Conservation (phyloP, 2,113 vertebrate genomes). For the Galeopterus variegatus region DNA sequence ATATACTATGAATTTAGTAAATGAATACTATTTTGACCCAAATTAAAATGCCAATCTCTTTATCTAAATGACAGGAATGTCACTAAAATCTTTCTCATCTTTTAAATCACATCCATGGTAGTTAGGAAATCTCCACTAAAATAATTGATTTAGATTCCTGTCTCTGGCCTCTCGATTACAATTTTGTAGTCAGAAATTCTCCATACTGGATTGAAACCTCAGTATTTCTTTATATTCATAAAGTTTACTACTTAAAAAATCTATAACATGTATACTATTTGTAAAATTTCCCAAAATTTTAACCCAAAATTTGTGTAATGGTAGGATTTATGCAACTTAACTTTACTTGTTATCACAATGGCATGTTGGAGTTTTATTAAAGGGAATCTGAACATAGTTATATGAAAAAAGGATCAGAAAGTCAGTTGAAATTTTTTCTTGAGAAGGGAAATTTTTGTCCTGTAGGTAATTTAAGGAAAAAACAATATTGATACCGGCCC, state of each 20-base stretch:
- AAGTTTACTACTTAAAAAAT: neutral
- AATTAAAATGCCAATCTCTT: neutral
- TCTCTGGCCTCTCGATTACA: neutral
- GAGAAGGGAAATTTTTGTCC: neutral
- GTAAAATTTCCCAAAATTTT: neutral
- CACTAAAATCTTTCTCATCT: neutral
- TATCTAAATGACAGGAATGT: neutral
- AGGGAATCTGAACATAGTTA: neutral
- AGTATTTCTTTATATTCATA: neutral
- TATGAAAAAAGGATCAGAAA: neutral
- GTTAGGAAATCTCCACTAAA: neutral
- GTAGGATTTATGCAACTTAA: neutral
- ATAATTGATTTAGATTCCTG: neutral
- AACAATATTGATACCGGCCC: neutral
- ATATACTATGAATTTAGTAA: neutral
- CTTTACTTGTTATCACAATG: neutral
- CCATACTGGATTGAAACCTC: neutral
- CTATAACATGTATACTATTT: neutral
- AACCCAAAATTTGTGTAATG: neutral
- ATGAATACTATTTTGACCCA: neutral
- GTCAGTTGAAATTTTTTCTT: constrained; percentile 13
- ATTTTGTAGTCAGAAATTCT: constrained; percentile 32
- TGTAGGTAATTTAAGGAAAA: neutral
- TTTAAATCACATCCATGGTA: neutral
- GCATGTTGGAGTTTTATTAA: neutral